A percentile compares a stretch with the other conserved stretches of the same genome.
phyloP scores from a whole-genome alignment of 2,797 vertebrate genomes.

The Esox lucius region DNA sequence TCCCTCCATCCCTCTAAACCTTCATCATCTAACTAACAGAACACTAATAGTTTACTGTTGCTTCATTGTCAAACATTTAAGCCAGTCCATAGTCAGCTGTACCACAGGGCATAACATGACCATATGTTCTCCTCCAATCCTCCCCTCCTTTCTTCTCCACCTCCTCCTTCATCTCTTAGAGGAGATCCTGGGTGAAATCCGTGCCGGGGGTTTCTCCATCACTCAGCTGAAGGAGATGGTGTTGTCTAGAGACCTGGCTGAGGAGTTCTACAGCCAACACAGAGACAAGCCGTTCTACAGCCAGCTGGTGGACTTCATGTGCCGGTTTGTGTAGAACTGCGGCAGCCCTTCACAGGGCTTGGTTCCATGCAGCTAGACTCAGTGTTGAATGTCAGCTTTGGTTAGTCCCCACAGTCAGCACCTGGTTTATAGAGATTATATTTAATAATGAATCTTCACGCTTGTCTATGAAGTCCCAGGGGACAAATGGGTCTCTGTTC shows the following conservation, averaged over 20 bases:
- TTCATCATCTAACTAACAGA: no score
- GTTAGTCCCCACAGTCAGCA: no score
- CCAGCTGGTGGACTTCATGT: conserved; percentile 80
- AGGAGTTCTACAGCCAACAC: conserved; percentile 84
- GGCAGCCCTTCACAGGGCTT: no score
- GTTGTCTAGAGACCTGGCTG: conserved; percentile 75
- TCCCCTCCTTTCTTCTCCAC: neutral
- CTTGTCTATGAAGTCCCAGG: no score
- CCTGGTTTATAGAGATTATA: no score
- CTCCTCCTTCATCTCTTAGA: conserved; percentile 57
- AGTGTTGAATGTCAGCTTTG: no score
- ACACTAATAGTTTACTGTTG: no score
- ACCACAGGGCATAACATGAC: neutral
- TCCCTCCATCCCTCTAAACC: no score
- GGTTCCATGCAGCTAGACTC: no score
- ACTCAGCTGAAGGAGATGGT: conserved; percentile 73
- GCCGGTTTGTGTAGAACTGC: conserved; percentile 75
- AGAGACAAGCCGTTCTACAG: conserved; percentile 80
- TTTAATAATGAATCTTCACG: no score
- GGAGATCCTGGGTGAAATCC: conserved; percentile 78
- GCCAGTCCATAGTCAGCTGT: neutral
- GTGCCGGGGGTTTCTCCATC: conserved; percentile 77
- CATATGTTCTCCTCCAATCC: neutral
- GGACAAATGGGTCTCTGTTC: no score
- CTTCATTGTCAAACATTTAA: neutral